Evolutionary conservation across 2,888 invertebrate genomes (phyloP).

Genomic region (Zeuzera pyrina): DNA sequence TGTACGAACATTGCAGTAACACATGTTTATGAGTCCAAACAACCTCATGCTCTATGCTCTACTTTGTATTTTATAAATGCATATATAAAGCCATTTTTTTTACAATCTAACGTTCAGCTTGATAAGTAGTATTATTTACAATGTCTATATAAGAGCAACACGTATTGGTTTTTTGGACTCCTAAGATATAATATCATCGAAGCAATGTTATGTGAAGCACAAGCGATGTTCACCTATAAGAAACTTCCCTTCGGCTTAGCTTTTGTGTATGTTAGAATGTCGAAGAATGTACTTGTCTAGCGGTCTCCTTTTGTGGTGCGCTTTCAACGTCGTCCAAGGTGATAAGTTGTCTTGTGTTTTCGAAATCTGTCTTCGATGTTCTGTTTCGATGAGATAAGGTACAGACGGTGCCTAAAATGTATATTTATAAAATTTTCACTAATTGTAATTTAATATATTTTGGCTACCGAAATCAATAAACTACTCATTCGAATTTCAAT

Average conservation of each 20-base stretch:
- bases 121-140: no score
- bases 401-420: no score
- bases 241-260: conserved; percentile 46
- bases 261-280: conserved; percentile 27
- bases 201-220: conserved; percentile 25
- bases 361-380: conserved; percentile 3
- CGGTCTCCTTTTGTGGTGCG: conserved; percentile 23
- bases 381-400: not conserved
- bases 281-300: no score
- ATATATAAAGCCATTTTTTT: no score
- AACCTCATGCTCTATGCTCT: conserved; percentile 30
- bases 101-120: no score
- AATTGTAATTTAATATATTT: no score
- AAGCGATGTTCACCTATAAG: conserved; percentile 43
- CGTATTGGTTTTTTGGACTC: conserved; percentile 31
- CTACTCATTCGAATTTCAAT: no score
- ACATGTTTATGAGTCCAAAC: conserved; percentile 44
- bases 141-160: no score
- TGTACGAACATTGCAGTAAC: conserved; percentile 68
- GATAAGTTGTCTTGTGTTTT: no score
- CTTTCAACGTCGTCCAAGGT: conserved; percentile 32
- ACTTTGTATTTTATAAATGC: no score
- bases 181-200: conserved; percentile 23
- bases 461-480: no score
- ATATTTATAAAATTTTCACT: no score